A percentile compares a stretch with the other conserved stretches of the same genome.
These are phyloP conservation scores for Diuraphis noxia DNA, from an alignment of 1,140 invertebrate genomes.

Conservation along the genomic window DNA sequence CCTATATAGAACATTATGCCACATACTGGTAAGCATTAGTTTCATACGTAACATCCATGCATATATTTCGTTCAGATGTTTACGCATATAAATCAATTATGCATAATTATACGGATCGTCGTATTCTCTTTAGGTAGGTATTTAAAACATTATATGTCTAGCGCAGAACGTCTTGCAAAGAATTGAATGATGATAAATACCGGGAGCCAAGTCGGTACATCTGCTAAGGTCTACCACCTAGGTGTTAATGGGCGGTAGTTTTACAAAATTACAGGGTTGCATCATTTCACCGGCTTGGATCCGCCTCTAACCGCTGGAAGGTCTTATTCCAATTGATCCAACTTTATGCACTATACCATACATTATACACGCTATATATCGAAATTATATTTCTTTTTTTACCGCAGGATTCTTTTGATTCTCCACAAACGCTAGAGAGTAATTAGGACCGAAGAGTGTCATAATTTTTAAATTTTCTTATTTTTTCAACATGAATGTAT, in stretches of 20 bases:
- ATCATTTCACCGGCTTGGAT: constrained; percentile 33
- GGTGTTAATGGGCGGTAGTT: constrained; percentile 52
- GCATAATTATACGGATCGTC: constrained; percentile 4
- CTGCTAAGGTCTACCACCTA: constrained; percentile 8
- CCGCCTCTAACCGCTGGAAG: constrained; percentile 4
- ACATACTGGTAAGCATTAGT: constrained; percentile 24
- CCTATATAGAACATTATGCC: background rate
- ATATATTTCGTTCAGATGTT: background rate
- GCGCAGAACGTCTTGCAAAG: background rate
- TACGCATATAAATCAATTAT: constrained; percentile 32
- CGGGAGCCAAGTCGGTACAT: constrained; percentile 23
- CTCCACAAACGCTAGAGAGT: background rate
- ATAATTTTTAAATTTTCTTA: background rate
- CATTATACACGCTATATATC: background rate
- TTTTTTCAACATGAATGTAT: background rate
- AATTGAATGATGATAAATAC: constrained; percentile 44
- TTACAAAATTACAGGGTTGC: constrained; percentile 37
- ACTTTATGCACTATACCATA: background rate
- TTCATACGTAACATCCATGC: background rate
- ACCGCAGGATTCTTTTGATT: background rate
- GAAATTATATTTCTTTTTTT: background rate
- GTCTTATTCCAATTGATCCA: constrained; percentile 7
- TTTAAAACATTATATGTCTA: background rate
- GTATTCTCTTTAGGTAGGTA: background rate
- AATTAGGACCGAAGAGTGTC: background rate